Evolutionary conservation across 2,888 invertebrate genomes (phyloP).

Genomic region (Zaprionus lineosus): DNA sequence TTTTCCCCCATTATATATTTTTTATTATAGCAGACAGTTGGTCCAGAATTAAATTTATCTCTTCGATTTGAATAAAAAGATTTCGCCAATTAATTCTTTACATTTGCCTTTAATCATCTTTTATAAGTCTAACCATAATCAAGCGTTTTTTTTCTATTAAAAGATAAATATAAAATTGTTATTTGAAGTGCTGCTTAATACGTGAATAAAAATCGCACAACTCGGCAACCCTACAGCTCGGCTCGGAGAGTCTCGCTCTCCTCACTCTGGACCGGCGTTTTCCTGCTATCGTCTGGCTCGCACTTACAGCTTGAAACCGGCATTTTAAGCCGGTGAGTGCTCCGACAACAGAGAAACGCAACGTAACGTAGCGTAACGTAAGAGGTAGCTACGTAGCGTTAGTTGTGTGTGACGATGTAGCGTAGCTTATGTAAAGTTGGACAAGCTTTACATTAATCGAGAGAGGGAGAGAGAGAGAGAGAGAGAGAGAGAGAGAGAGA

Average conservation of each 20-base stretch:
- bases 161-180: not conserved
- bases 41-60: no score
- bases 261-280: constrained; percentile 51
- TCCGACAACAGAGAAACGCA: constrained; percentile 35
- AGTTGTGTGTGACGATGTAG: not conserved
- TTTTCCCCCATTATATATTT: no score
- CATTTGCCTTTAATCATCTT: no score
- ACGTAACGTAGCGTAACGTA: constrained; percentile 1
- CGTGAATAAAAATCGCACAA: not conserved
- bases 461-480: no score
- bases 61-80: no score
- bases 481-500: no score
- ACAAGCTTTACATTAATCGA: not conserved
- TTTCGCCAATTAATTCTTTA: no score
- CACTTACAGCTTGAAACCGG: constrained; percentile 46
- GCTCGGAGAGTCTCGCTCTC: constrained; percentile 43
- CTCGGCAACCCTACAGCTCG: constrained; percentile 52
- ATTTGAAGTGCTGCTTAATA: not conserved
- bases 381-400: constrained; percentile 7
- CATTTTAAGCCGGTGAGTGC: constrained; percentile 44
- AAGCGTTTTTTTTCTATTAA: not conserved
- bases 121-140: no score
- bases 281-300: constrained; percentile 16
- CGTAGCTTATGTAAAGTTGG: not conserved
- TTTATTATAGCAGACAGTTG: no score